Evolutionary conservation across 2,113 vertebrate species (phyloP).

Genomic region (Columbina picui): DNA sequence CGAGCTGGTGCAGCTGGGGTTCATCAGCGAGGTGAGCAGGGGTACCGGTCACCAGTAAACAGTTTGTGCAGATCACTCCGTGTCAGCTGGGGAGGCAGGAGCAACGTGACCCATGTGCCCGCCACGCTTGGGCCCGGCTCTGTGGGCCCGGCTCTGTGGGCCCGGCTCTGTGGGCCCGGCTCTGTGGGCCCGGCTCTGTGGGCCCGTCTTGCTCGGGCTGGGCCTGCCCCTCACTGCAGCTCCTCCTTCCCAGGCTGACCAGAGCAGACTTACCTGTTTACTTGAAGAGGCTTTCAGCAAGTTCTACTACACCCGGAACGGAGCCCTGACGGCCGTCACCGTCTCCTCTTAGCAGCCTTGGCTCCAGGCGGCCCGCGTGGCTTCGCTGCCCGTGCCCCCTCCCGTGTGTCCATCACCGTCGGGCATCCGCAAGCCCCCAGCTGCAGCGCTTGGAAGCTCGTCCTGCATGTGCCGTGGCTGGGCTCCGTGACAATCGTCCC

Average conservation of each 20-base stretch:
- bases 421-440: conserved; percentile 20
- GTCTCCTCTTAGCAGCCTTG: conserved; percentile 88
- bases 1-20: conserved; percentile 95
- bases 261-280: conserved; percentile 89
- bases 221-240: background rate
- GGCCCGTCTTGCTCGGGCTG: fast-evolving
- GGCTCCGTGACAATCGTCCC: conserved; percentile 47
- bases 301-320: conserved; percentile 92
- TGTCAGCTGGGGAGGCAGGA: background rate
- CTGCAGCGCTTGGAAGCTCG: conserved; percentile 55
- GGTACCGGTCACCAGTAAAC: fast-evolving
- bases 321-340: conserved; percentile 90
- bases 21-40: conserved; percentile 91
- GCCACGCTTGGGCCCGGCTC: background rate
- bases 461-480: conserved; percentile 64
- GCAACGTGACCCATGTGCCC: background rate
- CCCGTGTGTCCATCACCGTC: background rate
- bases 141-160: background rate
- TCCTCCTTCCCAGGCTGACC: conserved; percentile 83
- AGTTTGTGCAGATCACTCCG: background rate
- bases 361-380: background rate
- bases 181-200: background rate
- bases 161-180: background rate
- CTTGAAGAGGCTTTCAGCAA: conserved; percentile 96
- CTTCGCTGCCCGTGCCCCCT: conserved; percentile 16